Base-by-base conservation (phyloP, 2,113 vertebrate genomes). In the Brachypodius melanocephalos region DNA sequence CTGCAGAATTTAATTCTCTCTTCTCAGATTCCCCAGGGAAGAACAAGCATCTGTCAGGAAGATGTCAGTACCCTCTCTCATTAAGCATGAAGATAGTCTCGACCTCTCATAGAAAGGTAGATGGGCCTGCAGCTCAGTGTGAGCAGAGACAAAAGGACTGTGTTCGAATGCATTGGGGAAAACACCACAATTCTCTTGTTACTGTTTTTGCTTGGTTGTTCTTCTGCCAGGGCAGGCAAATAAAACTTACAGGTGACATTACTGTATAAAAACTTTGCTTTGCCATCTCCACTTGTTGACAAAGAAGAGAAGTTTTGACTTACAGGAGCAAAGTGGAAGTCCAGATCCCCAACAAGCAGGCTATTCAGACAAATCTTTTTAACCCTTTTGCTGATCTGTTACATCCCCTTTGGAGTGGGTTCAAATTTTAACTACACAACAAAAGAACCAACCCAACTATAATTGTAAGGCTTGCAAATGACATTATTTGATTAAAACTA, bases 181-280 rank as follows among this genome's bases (percentile, higher is more conserved):
- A 90, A 71, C 52, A 79, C 48, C 63, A 55, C 55, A 79, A 34
- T 38, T 94, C 78, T 92, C 72, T 89, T 92, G 77, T 89, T 91
- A 75, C 66, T 85, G 67, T 79, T 91, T 62, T 90, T 74, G 76
- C 79, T 96, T 74, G 59, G 79, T 94, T 90, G 85, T 88, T 91
- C 72, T 91, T 92, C 85, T 83, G 79, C 68, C 93, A 88, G 88
- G 88, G 95, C 90, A 88, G 79, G 91, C 62, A 95, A 97, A 97
- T 95, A 96, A 96, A 96, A 96, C 46, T 77, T 91, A 83, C 59
- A 93, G 94, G 92, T 86, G 94, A 96, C 92, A 77, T 93, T 90
- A 88, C 88, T 90, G 79, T 81, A 91, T 77, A 93, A 96, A 89
- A 92, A 5, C 34, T 90, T 80, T 81, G 79, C 49, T 95, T 94